Percentiles rank a stretch among this genome's conserved stretches.
Conservation (phyloP, 1,140 invertebrate genomes). For the Cotesia typhae region DNA sequence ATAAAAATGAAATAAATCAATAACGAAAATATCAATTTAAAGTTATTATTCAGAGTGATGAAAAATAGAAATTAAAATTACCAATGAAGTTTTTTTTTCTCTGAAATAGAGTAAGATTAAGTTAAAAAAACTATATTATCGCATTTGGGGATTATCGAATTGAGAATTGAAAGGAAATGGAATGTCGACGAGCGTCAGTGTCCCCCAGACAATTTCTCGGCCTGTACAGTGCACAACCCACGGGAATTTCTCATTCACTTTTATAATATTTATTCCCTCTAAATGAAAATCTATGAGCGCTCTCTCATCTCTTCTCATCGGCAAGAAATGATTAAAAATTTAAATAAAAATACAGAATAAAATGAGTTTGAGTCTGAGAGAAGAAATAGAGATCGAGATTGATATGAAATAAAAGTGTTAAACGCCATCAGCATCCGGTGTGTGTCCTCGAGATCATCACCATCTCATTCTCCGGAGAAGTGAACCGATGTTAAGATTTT, state of each 20-base stretch:
- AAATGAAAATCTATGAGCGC: background rate
- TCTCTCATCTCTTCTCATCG: background rate
- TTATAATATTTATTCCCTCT: background rate
- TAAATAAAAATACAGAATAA: too few species aligned
- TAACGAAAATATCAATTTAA: too few species aligned
- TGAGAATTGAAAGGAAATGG: conserved; percentile 20
- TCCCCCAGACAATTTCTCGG: conserved; percentile 3
- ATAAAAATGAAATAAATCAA: too few species aligned
- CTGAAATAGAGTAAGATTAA: background rate
- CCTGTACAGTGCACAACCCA: background rate
- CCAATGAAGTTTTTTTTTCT: too few species aligned
- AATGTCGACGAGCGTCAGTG: conserved; percentile 12
- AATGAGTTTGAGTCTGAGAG: background rate
- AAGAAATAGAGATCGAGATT: background rate
- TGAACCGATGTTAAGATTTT: conserved; percentile 3
- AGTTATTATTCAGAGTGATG: too few species aligned
- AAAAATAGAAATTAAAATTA: too few species aligned
- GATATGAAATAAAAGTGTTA: background rate
- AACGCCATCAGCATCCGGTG: conserved; percentile 2
- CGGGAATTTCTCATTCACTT: background rate
- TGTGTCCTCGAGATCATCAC: background rate
- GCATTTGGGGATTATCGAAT: conserved; percentile 6
- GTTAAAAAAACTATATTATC: conserved; percentile 1
- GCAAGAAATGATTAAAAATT: background rate
- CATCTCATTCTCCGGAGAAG: conserved; percentile 1